Percentiles rank a stretch among this genome's conserved stretches.
Evolutionary conservation across 1,140 invertebrate genomes (phyloP).

Genomic region (Leucophenga varia): DNA sequence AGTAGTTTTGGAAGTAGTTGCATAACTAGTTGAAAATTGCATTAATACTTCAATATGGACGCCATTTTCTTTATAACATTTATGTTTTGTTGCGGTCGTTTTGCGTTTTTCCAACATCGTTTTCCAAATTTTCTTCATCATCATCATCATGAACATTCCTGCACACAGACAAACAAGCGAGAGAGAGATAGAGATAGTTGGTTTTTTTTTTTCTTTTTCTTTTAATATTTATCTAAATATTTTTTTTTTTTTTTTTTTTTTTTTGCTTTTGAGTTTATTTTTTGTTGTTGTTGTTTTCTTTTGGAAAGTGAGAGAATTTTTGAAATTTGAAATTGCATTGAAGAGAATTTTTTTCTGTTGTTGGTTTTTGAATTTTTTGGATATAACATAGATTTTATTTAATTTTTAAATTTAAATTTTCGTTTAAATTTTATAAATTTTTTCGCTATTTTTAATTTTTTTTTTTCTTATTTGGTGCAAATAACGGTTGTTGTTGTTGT

Average conservation of each 20-base stretch:
- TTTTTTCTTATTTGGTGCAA: slow-evolving; percentile 30
- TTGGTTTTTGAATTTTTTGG: slow-evolving; percentile 36
- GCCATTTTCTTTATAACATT: too few species aligned
- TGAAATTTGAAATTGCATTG: slow-evolving; percentile 14
- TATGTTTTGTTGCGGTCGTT: not conserved
- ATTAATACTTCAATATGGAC: too few species aligned
- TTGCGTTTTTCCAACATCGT: slow-evolving; percentile 10
- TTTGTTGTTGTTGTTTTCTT: slow-evolving; percentile 42
- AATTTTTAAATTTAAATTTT: slow-evolving; percentile 16
- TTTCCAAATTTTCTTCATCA: not conserved
- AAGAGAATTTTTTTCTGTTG: slow-evolving; percentile 23
- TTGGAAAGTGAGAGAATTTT: too few species aligned
- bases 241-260: too few species aligned
- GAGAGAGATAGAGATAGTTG: slow-evolving; percentile 54
- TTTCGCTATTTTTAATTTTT: slow-evolving; percentile 19
- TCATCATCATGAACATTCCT: slow-evolving; percentile 38
- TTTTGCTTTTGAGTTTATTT: slow-evolving; percentile 42
- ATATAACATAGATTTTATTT: slow-evolving; percentile 24
- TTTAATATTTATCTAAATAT: too few species aligned
- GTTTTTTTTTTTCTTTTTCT: slow-evolving; percentile 20
- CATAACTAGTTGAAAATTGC: too few species aligned
- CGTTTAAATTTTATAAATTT: slow-evolving; percentile 16
- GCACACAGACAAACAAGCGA: slow-evolving; percentile 57
- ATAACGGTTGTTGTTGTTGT: slow-evolving; percentile 17
- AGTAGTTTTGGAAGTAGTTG: slow-evolving; percentile 19